Base-by-base conservation (phyloP, 2,797 vertebrate genomes). In the Pseudopleuronectes americanus region DNA sequence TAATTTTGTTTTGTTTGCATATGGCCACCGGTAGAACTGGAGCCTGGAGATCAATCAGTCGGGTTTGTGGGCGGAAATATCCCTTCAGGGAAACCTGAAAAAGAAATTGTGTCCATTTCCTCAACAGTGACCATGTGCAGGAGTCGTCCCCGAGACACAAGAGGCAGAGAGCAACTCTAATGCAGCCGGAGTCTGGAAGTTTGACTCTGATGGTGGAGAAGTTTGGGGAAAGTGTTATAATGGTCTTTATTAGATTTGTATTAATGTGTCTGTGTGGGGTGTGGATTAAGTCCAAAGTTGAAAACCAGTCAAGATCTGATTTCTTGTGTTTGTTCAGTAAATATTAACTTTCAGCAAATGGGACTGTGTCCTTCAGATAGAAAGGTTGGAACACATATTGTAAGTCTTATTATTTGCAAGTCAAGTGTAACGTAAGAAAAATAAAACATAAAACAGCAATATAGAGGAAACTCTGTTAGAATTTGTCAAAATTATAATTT, bases 41-140 rank as follows among this genome's bases (percentile, higher is more conserved):
- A 71, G 63, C 63, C 56, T 52, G 9, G 36, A 82, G 69, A 53
- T 12, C 61, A 54, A 52, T 81, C 71, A 43, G 54, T 76, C 68
- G 68, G 33, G 57, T 80, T 74, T 72, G 68, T 77, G 68, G 55
- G 22, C 6, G 2, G 54, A 45, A 79, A 64, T 57, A 36, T 56
- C 22, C 76, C 68, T 76, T 72, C 21, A 45, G 51, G 57, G 68
- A 67, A 77, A 63, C 28, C 22, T 51, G 51, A 45, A 67, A 31
- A 58, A 17, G n/a, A 75, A 57, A 77, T 76, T n/a, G 4, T n/a
- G 6, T 57, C 57, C 16, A 28, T 60, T 71, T 60, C 21, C 47
- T 68, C 45, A 71, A 48, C 38, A 38, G 26, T 38, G 38, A 36
- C 54, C 57, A 56, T 63, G 57, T 24, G n/a, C 23, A 63, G 68